phyloP scores from a whole-genome alignment of 2,888 invertebrate species.

The Apocheima hispidaria region DNA sequence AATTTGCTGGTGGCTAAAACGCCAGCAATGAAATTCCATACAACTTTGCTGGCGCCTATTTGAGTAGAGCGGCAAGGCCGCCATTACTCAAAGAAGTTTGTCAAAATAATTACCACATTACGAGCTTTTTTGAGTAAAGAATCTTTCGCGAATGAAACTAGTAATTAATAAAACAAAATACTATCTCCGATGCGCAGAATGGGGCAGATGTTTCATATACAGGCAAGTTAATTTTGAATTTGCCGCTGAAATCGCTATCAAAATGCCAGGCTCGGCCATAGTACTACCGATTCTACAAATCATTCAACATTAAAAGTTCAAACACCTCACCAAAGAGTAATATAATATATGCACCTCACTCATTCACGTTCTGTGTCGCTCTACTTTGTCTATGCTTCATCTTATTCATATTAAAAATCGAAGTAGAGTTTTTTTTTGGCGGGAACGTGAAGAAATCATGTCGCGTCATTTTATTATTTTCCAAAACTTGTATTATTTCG shows the following conservation, averaged over 20 bases:
- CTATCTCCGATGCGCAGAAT: constrained; percentile 1
- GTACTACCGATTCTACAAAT: constrained; percentile 18
- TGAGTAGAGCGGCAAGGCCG: no score
- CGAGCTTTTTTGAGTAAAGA: no score
- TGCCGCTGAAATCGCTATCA: constrained; percentile 15
- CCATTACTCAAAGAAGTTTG: no score
- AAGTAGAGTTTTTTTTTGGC: no score
- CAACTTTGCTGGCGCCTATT: no score
- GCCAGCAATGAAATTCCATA: no score
- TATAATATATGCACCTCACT: no score
- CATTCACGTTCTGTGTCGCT: constrained; percentile 2
- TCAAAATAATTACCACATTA: no score
- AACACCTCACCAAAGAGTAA: constrained; percentile 20
- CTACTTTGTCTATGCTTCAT: constrained; percentile 35
- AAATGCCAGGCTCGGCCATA: not conserved
- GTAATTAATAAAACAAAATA: not conserved
- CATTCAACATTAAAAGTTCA: constrained; percentile 27
- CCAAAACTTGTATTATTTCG: no score
- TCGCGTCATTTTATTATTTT: no score
- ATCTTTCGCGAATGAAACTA: not conserved
- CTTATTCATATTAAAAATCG: constrained; percentile 5
- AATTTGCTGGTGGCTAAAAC: no score
- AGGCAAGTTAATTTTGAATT: constrained; percentile 25
- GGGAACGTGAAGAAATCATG: no score
- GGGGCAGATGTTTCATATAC: not conserved